A percentile compares a stretch with the other conserved stretches of the same genome.
phyloP scores from a whole-genome alignment of 2,113 vertebrate genomes.

The Silurus asotus region DNA sequence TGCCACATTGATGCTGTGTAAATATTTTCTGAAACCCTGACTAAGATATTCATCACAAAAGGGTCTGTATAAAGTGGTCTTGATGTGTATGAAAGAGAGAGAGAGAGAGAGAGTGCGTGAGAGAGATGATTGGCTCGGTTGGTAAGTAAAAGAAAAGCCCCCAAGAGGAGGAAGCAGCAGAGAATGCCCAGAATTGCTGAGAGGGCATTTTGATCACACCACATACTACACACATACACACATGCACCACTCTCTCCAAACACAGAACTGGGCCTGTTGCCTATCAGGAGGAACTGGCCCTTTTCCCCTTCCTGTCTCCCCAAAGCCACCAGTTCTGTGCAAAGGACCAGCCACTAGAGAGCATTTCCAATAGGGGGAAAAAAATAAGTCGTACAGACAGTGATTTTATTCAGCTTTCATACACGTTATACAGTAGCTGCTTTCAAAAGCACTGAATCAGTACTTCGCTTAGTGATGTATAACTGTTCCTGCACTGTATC shows the following conservation, averaged over 20 bases:
- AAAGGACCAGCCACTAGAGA: slow-evolving; percentile 24
- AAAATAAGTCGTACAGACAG: neutral
- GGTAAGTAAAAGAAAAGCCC: slow-evolving; percentile 38
- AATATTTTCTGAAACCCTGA: slow-evolving; percentile 38
- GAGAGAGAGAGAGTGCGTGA: neutral
- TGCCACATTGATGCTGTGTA: slow-evolving; percentile 13
- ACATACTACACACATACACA: slow-evolving; percentile 28
- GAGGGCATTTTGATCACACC: slow-evolving; percentile 74
- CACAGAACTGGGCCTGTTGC: slow-evolving; percentile 63
- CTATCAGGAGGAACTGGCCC: slow-evolving; percentile 85
- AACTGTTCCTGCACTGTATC: neutral
- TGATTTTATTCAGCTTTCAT: neutral
- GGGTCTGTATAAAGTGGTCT: neutral
- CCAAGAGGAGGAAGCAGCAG: slow-evolving; percentile 71
- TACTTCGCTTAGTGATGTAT: neutral
- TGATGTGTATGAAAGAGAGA: neutral
- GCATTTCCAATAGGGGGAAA: slow-evolving; percentile 7
- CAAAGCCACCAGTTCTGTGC: neutral
- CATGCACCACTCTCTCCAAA: slow-evolving; percentile 68
- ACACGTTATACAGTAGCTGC: neutral
- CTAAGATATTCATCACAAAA: slow-evolving; percentile 28
- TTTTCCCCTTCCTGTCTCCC: slow-evolving; percentile 83
- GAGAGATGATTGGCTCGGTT: neutral
- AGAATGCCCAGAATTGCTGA: slow-evolving; percentile 79
- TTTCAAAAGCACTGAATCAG: neutral